Evolutionary conservation across 2,113 vertebrate genomes (phyloP).

Genomic region (Collichthys lucidus): DNA sequence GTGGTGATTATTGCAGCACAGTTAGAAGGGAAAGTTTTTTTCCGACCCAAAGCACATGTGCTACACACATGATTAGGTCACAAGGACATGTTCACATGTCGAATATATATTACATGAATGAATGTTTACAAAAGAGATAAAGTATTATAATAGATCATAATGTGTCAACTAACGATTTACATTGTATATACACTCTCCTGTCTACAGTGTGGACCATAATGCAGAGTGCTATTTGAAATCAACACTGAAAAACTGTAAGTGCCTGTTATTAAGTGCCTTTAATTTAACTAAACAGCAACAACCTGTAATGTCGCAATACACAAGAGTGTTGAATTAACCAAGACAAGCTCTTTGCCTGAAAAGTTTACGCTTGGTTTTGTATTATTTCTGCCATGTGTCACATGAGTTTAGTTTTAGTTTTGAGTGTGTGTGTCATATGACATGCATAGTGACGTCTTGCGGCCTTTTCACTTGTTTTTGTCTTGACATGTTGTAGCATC

Average conservation of each 20-base stretch:
- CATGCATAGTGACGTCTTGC: too few species aligned
- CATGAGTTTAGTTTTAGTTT: neutral
- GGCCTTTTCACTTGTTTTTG: neutral
- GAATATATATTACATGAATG: neutral
- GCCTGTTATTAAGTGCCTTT: neutral
- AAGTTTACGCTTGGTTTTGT: neutral
- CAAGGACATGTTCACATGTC: neutral
- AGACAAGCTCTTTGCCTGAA: too few species aligned
- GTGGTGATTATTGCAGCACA: neutral
- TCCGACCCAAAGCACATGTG: neutral
- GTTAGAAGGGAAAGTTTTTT: neutral
- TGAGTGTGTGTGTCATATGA: neutral
- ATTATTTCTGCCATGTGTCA: too few species aligned
- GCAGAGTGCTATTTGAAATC: conserved; percentile 50
- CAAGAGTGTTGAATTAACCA: too few species aligned
- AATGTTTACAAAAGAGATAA: neutral
- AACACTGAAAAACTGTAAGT: conserved; percentile 54
- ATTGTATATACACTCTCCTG: neutral
- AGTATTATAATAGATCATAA: neutral
- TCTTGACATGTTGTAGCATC: neutral
- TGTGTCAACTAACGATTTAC: neutral
- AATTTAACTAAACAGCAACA: neutral
- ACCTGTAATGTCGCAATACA: neutral
- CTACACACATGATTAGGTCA: neutral
- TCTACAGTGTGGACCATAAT: conserved; percentile 42